Percentiles rank a stretch among this genome's conserved stretches.
These are phyloP conservation scores for Malacoraja senta DNA, from an alignment of 2,797 vertebrate species.

Conservation along the genomic window DNA sequence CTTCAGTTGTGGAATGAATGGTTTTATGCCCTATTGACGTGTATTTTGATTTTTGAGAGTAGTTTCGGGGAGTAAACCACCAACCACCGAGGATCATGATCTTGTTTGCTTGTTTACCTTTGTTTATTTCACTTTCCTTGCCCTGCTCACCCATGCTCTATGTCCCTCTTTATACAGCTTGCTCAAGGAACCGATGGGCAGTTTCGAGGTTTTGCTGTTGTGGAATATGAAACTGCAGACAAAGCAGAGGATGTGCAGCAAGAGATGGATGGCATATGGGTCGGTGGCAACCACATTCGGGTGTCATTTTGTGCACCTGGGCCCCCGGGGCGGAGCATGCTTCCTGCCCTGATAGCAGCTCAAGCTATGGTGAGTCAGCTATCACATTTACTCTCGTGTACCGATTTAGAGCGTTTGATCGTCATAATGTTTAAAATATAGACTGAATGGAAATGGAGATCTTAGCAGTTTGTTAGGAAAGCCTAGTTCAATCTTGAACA, in stretches of 20 bases:
- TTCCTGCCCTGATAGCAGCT: constrained; percentile 84
- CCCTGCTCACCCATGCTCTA: background rate
- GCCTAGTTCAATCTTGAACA: background rate
- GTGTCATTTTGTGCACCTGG: constrained; percentile 91
- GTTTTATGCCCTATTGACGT: background rate
- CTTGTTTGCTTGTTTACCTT: background rate
- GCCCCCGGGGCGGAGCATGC: constrained; percentile 82
- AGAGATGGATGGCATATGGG: constrained; percentile 57
- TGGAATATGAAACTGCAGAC: constrained; percentile 74
- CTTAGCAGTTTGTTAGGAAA: background rate
- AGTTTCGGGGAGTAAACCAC: background rate
- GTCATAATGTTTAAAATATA: too few species aligned
- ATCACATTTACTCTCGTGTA: too few species aligned
- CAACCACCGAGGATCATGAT: background rate
- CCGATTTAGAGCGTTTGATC: too few species aligned
- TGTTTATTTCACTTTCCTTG: background rate
- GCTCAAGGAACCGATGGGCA: constrained; percentile 84
- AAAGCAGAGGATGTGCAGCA: constrained; percentile 72
- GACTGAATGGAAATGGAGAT: background rate
- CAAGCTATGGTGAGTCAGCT: constrained; percentile 72
- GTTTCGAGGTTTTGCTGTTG: constrained; percentile 80
- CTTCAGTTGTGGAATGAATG: background rate
- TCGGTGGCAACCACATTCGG: constrained; percentile 66
- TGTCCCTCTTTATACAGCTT: constrained; percentile 55
- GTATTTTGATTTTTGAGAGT: background rate